phyloP scores from a whole-genome alignment of 2,888 invertebrate species.

The Oxyteleia sp. region DNA sequence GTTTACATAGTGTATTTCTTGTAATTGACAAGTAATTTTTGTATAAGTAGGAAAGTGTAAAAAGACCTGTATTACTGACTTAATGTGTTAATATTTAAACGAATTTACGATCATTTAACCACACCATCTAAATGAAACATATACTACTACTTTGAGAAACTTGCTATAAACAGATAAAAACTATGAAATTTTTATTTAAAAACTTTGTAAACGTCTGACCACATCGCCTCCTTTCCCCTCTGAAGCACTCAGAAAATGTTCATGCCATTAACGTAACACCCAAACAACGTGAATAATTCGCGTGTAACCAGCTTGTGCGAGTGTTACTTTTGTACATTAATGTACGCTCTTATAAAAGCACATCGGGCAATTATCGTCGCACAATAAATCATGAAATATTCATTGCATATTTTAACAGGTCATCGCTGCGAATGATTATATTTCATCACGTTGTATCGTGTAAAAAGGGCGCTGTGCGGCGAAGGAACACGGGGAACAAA shows the following conservation, averaged over 20 bases:
- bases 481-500: background rate
- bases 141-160: no score
- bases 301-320: background rate
- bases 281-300: constrained; percentile 10
- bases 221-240: background rate
- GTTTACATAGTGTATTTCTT: no score
- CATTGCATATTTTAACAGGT: constrained; percentile 50
- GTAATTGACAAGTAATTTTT: no score
- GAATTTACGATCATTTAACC: no score
- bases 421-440: constrained; percentile 36
- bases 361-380: constrained; percentile 5
- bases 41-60: no score
- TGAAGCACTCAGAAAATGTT: background rate
- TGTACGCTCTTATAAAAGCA: constrained; percentile 14
- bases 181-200: no score
- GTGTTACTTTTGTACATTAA: constrained; percentile 17
- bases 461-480: background rate
- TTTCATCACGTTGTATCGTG: constrained; percentile 41
- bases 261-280: background rate
- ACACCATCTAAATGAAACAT: no score
- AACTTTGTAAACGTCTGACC: background rate
- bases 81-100: no score
- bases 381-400: constrained; percentile 53
- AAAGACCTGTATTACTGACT: no score
- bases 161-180: no score